These are phyloP conservation scores for Branchinecta sandiegonensis DNA, from an alignment of 2,888 invertebrate genomes.

Conservation along the genomic window DNA sequence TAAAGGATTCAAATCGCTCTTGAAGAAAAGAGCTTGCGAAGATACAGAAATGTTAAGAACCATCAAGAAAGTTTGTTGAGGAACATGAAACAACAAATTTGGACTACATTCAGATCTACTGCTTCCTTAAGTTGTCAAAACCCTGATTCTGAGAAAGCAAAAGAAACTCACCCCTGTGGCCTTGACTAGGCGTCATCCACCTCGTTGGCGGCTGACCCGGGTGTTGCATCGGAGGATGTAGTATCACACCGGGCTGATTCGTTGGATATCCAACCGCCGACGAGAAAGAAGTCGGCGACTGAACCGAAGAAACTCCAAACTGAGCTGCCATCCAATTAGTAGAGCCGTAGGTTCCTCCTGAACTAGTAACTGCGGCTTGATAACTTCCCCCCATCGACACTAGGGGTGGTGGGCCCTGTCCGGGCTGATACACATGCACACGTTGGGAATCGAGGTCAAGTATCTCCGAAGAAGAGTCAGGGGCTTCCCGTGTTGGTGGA, in stretches of 20 bases:
- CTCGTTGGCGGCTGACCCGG: conserved; percentile 20
- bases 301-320: neutral
- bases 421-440: conserved; percentile 50
- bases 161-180: conserved; percentile 27
- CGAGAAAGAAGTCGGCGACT: neutral
- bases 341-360: neutral
- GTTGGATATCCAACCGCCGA: conserved; percentile 15
- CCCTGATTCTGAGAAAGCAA: no score
- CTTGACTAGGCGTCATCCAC: conserved; percentile 33
- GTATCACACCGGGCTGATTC: conserved; percentile 23
- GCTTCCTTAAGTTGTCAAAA: no score
- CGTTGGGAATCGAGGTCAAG: conserved; percentile 77
- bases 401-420: conserved; percentile 31
- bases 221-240: conserved; percentile 12
- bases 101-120: no score
- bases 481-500: conserved; percentile 25
- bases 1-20: no score
- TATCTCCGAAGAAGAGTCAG: conserved; percentile 54
- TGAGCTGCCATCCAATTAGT: neutral
- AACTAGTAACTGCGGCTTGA: neutral
- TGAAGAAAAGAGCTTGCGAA: no score
- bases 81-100: no score
- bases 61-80: no score
- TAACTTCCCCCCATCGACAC: neutral
- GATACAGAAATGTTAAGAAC: no score